Percentiles rank a stretch among this genome's conserved stretches.
phyloP scores from a whole-genome alignment of 2,797 vertebrate species.

The Macropus fuliginosus region DNA sequence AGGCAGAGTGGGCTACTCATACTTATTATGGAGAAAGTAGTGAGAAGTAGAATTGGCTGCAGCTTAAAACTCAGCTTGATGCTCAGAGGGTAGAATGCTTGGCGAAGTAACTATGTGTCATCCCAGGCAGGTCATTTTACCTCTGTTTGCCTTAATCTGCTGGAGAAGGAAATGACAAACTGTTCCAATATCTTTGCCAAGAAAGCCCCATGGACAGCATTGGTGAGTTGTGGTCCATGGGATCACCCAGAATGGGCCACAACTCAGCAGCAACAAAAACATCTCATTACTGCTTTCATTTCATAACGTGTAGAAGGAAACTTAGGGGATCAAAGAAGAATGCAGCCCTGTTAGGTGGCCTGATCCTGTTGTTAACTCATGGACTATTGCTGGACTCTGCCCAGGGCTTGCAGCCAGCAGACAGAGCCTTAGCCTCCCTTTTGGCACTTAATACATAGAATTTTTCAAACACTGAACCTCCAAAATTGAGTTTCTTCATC shows the following conservation, averaged over 20 bases:
- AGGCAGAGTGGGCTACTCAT: neutral
- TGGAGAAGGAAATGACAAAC: neutral
- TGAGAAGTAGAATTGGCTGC: neutral
- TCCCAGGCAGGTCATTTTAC: neutral
- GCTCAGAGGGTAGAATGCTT: neutral
- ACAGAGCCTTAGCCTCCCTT: fast-evolving
- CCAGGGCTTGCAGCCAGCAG: neutral
- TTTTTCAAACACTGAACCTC: neutral
- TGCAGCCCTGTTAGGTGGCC: neutral
- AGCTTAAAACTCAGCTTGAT: neutral
- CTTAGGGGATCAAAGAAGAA: neutral
- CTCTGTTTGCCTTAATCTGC: neutral
- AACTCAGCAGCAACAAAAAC: neutral
- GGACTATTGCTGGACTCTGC: neutral
- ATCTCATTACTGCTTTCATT: neutral
- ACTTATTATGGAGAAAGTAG: neutral
- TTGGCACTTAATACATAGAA: neutral
- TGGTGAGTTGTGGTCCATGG: neutral
- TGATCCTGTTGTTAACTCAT: neutral
- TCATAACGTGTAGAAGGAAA: neutral
- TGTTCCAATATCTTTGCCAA: neutral
- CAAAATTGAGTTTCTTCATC: neutral
- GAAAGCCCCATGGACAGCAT: neutral
- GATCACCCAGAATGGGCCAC: neutral
- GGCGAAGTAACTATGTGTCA: neutral